Evolutionary conservation across 64 coral and sea anemone species (phyloP).

Genomic region (Pachyseris speciosa): DNA sequence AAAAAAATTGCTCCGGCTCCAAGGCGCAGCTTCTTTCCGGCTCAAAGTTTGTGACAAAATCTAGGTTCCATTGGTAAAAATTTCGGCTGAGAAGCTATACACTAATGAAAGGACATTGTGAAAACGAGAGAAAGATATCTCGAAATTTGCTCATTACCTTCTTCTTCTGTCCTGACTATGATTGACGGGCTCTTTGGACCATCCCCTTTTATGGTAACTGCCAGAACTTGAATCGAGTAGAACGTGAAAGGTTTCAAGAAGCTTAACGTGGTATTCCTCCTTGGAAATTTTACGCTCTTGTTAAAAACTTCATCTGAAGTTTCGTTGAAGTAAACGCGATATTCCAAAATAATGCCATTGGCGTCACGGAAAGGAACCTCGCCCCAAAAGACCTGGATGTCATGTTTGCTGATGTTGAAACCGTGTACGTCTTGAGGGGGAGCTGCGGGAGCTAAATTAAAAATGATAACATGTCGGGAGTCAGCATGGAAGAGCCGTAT

Average conservation of each 20-base stretch:
- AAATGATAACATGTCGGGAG: too few relatives aligned
- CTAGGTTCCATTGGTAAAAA: too few relatives aligned
- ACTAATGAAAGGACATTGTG: too few relatives aligned
- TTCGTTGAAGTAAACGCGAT: slow-evolving; percentile 27
- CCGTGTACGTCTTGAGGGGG: slow-evolving; percentile 59
- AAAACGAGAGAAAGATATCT: too few relatives aligned
- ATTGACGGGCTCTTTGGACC: slow-evolving; percentile 16
- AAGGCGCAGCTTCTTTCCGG: too few relatives aligned
- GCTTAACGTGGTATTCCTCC: background rate
- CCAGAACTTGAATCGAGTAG: slow-evolving; percentile 18
- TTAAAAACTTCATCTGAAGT: background rate
- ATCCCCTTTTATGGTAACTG: slow-evolving; percentile 43
- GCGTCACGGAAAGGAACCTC: slow-evolving; percentile 30
- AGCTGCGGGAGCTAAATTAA: slow-evolving; percentile 55
- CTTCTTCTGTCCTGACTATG: slow-evolving; percentile 38
- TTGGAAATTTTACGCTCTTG: slow-evolving; percentile 5
- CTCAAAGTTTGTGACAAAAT: too few relatives aligned
- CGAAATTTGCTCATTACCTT: too few relatives aligned
- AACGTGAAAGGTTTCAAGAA: slow-evolving; percentile 21
- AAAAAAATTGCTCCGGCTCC: too few relatives aligned
- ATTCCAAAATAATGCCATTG: slow-evolving; percentile 83
- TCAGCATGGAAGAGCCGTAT: too few relatives aligned
- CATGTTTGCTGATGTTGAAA: slow-evolving; percentile 76
- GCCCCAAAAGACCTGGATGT: slow-evolving; percentile 63
- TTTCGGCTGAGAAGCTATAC: too few relatives aligned